Percentiles rank a stretch among this genome's conserved stretches.
These are phyloP conservation scores for Danaus chrysippus DNA, from an alignment of 2,888 invertebrate species.

Conservation along the genomic window DNA sequence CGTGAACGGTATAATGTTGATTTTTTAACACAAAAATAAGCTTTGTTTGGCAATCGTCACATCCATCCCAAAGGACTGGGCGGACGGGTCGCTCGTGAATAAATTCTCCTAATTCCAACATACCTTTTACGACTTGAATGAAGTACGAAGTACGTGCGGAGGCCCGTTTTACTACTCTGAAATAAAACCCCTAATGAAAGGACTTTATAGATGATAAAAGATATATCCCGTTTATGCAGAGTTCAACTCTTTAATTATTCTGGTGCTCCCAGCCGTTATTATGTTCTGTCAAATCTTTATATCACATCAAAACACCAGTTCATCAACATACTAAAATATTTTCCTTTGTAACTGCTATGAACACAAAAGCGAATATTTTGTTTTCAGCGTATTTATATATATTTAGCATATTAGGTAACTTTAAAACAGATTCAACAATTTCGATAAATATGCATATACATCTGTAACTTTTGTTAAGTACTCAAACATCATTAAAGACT, in stretches of 20 bases:
- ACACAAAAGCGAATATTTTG: too few relatives aligned
- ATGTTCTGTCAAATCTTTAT: background rate
- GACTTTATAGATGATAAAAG: conserved; percentile 56
- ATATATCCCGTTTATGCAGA: conserved; percentile 24
- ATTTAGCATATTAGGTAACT: too few relatives aligned
- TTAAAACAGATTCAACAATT: too few relatives aligned
- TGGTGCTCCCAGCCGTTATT: too few relatives aligned
- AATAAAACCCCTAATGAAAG: conserved; percentile 66
- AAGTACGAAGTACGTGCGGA: conserved; percentile 62
- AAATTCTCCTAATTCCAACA: conserved; percentile 57
- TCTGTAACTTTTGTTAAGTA: too few relatives aligned
- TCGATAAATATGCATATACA: too few relatives aligned
- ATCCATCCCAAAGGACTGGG: conserved; percentile 12
- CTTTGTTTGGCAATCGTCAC: conserved; percentile 11
- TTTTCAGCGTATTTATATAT: too few relatives aligned
- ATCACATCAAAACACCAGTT: background rate
- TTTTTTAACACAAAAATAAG: background rate
- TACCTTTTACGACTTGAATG: conserved; percentile 59
- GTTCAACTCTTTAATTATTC: conserved; percentile 11
- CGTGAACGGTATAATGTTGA: too few relatives aligned
- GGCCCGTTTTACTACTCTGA: conserved; percentile 53
- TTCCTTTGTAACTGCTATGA: too few relatives aligned
- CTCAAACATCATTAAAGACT: too few relatives aligned
- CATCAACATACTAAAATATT: too few relatives aligned
- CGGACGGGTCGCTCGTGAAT: conserved; percentile 45